Base-by-base conservation (phyloP, 2,113 vertebrate species). In the Tragulus kanchil region DNA sequence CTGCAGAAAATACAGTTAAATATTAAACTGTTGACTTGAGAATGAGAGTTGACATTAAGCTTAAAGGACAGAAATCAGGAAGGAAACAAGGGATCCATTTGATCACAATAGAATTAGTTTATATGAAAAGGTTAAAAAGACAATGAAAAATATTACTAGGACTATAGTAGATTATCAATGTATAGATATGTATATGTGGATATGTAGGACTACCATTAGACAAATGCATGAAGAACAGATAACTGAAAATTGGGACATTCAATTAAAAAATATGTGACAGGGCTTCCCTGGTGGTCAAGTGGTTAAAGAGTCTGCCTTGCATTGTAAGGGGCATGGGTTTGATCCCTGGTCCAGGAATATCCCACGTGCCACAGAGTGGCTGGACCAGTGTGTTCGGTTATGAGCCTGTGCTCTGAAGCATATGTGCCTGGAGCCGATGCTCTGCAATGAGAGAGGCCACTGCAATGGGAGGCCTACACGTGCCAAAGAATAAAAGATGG, bases 31-130 rank as follows among this genome's bases (percentile, higher is more conserved):
- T 48, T 83, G 45, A 92, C 61, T 90, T 78, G n/a, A 9, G 19
- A 21, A n/a, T 69, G 42, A 95, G 36, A 65, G 14, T 88, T 95
- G 67, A 67, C 17, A 69, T 92, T 73, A 94, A 81, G 26, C 45
- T 89, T 54, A 9, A 25, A 93, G 50, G 52, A 62, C 19, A 81
- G 79, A 88, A 93, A 77, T 90, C 23, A 81, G 1, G 75, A 95
- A 50, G 36, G 62, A 84, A 61, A 42, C 28, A 67, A 87, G 26
- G 79, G 61, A 93, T 31, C 90, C 25, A 83, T 83, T 88, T 62
- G 48, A 36, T 85, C n/a, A 89, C 61, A 88, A 15, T 82, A 62
- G n/a, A 36, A 86, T 79, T 64, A 83, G 54, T 54, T 67, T 85
- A 21, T 64, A 56, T 62, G 58, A 77, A 79, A 93, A 58, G 36